Base-by-base conservation (phyloP, 1,140 invertebrate species). In the Neodiprion fabricii region DNA sequence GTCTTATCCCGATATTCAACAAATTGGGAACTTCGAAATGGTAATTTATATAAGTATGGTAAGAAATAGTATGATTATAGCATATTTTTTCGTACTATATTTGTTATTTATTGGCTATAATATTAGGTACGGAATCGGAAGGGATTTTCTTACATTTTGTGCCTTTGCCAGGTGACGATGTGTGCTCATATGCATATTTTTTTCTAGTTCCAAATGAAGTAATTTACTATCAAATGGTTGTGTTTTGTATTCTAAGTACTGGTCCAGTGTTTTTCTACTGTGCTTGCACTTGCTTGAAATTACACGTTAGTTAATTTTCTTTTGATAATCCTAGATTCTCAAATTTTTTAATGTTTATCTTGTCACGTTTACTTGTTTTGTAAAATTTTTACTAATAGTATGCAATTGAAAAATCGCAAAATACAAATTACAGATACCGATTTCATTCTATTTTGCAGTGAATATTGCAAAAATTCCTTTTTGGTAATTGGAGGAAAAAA, bases 21-120 rank as follows among this genome's bases (percentile, higher is more conserved):
- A 61, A 17, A 14, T 61, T 61, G 11, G 53, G 7, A 61, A 17
- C 53, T 9, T 61, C n/a, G 53, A 61, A 61, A 12, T 12, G 53
- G 53, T 61, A 14, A 61, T 14, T 61, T 12, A 61, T 40, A 40
- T 61, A 12, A 61, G n/a, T 61, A 61, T 61, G 53, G 11, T 61
- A 40, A 40, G 28, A 2, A 40, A 40, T 40, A 40, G 53, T 61
- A 61, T 17, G 11, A 61, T 61, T 9, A 61, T 17, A 61, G 53
- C 53, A 61, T 61, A 61, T 61, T 61, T 61, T 61, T 61, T 61
- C 53, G 53, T 61, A 61, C 53, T 61, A 17, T 61, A 61, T 61
- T 61, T 61, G 53, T 61, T 61, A 61, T 61, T 61, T 61, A 61
- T 61, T 61, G 53, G 53, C 53, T 17, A 9, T 14, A 61, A 61